phyloP scores from a whole-genome alignment of 2,888 invertebrate species.

The Hypolimnas misippus region DNA sequence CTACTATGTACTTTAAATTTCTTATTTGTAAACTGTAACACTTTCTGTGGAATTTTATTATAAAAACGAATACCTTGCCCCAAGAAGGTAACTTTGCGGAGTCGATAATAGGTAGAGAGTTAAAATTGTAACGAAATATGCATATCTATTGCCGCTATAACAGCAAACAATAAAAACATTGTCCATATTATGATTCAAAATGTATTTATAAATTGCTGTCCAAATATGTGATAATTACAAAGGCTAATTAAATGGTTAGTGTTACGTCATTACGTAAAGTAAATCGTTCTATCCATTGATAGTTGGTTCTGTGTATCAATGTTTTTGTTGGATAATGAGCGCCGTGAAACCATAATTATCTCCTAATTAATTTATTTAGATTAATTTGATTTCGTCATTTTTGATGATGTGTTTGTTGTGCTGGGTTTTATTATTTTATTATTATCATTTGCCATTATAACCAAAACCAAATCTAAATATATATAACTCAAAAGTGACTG shows the following conservation, averaged over 20 bases:
- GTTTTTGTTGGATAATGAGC: background rate
- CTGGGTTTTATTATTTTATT: background rate
- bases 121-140: too few species aligned
- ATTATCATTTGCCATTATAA: background rate
- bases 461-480: too few species aligned
- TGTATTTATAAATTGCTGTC: background rate
- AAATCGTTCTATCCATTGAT: background rate
- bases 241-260: slow-evolving; percentile 3
- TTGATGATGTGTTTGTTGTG: background rate
- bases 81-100: too few species aligned
- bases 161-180: too few species aligned
- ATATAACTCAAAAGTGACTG: too few species aligned
- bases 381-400: background rate
- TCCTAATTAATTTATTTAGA: background rate
- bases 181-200: background rate
- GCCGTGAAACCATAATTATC: background rate
- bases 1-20: too few species aligned
- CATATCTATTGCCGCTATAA: too few species aligned
- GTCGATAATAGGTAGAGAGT: too few species aligned
- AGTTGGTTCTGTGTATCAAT: background rate
- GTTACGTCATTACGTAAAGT: background rate
- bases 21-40: too few species aligned
- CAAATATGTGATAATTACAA: slow-evolving; percentile 2
- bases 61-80: too few species aligned
- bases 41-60: too few species aligned